phyloP scores from a whole-genome alignment of 2,797 vertebrate species.

The Lacerta agilis region DNA sequence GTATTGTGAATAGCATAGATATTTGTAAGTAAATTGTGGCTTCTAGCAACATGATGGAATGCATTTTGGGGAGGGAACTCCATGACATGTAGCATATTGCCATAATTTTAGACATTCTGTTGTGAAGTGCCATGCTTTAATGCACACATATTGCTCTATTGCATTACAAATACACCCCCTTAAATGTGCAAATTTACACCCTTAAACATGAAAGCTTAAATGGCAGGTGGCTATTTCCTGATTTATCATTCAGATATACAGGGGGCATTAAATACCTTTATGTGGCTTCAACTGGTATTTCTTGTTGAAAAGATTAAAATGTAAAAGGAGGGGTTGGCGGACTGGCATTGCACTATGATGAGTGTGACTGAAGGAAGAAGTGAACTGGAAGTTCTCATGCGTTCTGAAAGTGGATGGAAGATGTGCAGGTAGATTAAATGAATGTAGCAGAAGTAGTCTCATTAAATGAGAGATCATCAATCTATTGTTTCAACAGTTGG shows the following conservation, averaged over 20 bases:
- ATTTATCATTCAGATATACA: background rate
- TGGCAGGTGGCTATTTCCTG: background rate
- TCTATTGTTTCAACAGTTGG: too few species aligned
- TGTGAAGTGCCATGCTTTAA: background rate
- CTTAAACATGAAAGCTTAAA: conserved; percentile 1
- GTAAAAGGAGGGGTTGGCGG: background rate
- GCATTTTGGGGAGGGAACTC: background rate
- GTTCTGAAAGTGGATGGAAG: background rate
- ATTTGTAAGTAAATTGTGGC: background rate
- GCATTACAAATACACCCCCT: background rate
- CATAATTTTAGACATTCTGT: conserved; percentile 7
- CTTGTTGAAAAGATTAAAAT: background rate
- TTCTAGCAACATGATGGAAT: background rate
- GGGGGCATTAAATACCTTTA: background rate
- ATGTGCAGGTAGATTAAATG: background rate
- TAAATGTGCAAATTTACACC: too few species aligned
- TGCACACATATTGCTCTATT: background rate
- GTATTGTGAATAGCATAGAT: background rate
- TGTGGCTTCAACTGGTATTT: accelerated
- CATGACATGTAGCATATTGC: background rate
- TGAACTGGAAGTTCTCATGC: background rate
- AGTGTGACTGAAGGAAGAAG: background rate
- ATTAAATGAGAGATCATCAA: background rate
- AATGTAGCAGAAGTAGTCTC: background rate
- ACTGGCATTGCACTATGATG: background rate